Evolutionary conservation across 2,113 vertebrate species (phyloP).

Genomic region (Entelurus aequoreus): DNA sequence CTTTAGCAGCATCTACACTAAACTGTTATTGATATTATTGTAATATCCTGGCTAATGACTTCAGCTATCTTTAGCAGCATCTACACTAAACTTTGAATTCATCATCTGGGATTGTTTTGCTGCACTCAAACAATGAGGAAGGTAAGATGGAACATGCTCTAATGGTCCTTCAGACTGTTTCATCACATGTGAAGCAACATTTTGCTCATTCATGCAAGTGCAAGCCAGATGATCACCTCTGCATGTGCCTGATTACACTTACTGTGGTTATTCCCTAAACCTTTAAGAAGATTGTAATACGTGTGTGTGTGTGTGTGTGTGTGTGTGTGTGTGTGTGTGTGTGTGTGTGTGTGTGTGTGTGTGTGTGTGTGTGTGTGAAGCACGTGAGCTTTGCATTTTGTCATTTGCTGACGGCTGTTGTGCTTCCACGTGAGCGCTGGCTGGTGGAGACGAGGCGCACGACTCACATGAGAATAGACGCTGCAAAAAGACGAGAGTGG

Average conservation of each 20-base stretch:
- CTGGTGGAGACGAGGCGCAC: constrained; percentile 9
- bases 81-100: too few relatives aligned
- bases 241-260: constrained; percentile 36
- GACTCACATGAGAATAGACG: constrained; percentile 12
- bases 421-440: constrained; percentile 43
- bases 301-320: too few relatives aligned
- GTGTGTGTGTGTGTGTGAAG: constrained; percentile 17
- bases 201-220: constrained; percentile 32
- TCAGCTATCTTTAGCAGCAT: background rate
- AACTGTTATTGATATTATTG: background rate
- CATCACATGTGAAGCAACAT: constrained; percentile 30
- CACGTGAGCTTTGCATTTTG: constrained; percentile 48
- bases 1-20: background rate
- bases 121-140: too few relatives aligned
- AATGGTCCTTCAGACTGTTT: constrained; percentile 25
- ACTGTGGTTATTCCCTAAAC: constrained; percentile 63
- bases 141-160: constrained; percentile 7
- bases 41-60: background rate
- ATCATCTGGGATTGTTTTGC: too few relatives aligned
- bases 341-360: constrained; percentile 10
- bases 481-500: background rate
- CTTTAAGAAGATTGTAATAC: constrained; percentile 61
- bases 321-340: too few relatives aligned
- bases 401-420: constrained; percentile 45
- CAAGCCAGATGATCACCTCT: constrained; percentile 43